Evolutionary conservation across 2,797 vertebrate species (phyloP).

Genomic region (Labroides dimidiatus): DNA sequence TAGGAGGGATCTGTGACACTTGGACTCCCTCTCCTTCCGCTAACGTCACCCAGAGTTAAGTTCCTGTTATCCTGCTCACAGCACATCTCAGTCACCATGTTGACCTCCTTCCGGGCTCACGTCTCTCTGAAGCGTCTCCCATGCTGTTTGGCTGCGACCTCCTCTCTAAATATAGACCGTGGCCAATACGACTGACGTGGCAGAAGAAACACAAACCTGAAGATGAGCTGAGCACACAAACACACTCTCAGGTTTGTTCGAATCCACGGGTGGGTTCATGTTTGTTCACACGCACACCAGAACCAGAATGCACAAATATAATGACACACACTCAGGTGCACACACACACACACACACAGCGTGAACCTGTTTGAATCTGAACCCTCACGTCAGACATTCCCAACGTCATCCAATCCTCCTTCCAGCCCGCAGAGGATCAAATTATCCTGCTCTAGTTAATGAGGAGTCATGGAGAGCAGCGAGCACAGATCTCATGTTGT

Average conservation of each 20-base stretch:
- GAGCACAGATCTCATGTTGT: background rate
- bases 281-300: background rate
- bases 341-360: background rate
- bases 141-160: conserved; percentile 62
- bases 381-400: conserved; percentile 13
- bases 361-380: conserved; percentile 1
- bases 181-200: conserved; percentile 66
- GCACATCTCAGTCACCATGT: conserved; percentile 36
- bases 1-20: background rate
- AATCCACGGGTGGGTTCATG: background rate
- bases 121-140: conserved; percentile 56
- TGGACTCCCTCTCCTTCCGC: background rate
- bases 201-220: conserved; percentile 75
- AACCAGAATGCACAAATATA: conserved; percentile 2
- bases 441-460: conserved; percentile 21
- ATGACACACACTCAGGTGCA: background rate
- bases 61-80: conserved; percentile 28
- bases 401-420: conserved; percentile 31
- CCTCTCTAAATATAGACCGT: conserved; percentile 77
- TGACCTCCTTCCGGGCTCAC: conserved; percentile 62
- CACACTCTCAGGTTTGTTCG: conserved; percentile 21
- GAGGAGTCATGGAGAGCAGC: conserved; percentile 14
- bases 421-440: conserved; percentile 25
- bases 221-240: conserved; percentile 46
- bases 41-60: background rate